A percentile compares a stretch with the other conserved stretches of the same genome.
Evolutionary conservation across 2,797 vertebrate species (phyloP).

Genomic region (Pyrocephalus nanus): DNA sequence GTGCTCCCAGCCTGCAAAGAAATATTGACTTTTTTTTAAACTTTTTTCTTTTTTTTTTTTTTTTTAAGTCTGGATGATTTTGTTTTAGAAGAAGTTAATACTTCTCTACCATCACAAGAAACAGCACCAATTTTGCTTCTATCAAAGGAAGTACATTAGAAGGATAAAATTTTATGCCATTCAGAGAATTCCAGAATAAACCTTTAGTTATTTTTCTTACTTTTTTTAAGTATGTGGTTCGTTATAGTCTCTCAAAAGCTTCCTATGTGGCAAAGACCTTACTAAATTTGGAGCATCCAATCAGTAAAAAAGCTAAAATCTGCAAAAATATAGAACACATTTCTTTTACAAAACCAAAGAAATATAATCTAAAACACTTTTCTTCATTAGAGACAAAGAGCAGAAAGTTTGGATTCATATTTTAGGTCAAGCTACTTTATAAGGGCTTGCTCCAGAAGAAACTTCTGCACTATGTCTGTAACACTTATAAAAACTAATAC

Average conservation of each 20-base stretch:
- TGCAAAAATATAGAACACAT: slow-evolving; percentile 79
- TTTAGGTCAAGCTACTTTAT: slow-evolving; percentile 73
- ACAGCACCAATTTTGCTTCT: slow-evolving; percentile 77
- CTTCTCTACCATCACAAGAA: slow-evolving; percentile 69
- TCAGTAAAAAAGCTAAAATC: slow-evolving; percentile 79
- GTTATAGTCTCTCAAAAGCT: slow-evolving; percentile 67
- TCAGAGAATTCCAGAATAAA: slow-evolving; percentile 76
- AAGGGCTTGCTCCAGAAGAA: slow-evolving; percentile 69
- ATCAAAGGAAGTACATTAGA: slow-evolving; percentile 77
- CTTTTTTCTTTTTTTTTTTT: slow-evolving; percentile 62
- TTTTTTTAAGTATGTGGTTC: slow-evolving; percentile 45
- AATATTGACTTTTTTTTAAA: slow-evolving; percentile 82
- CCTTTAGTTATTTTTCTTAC: slow-evolving; percentile 56
- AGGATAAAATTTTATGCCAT: slow-evolving; percentile 71
- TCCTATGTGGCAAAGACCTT: slow-evolving; percentile 68
- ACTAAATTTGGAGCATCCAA: slow-evolving; percentile 73
- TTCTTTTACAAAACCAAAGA: slow-evolving; percentile 76
- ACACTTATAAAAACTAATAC: slow-evolving; percentile 60
- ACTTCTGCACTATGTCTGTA: slow-evolving; percentile 71
- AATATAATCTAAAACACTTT: slow-evolving; percentile 64
- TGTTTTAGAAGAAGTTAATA: slow-evolving; percentile 85
- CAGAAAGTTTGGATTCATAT: slow-evolving; percentile 74
- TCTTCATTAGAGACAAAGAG: slow-evolving; percentile 74
- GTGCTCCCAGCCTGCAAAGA: slow-evolving; percentile 82
- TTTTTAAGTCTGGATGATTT: slow-evolving; percentile 82